Evolutionary conservation across 2,888 invertebrate species (phyloP).

Genomic region (Synergus gifuensis): DNA sequence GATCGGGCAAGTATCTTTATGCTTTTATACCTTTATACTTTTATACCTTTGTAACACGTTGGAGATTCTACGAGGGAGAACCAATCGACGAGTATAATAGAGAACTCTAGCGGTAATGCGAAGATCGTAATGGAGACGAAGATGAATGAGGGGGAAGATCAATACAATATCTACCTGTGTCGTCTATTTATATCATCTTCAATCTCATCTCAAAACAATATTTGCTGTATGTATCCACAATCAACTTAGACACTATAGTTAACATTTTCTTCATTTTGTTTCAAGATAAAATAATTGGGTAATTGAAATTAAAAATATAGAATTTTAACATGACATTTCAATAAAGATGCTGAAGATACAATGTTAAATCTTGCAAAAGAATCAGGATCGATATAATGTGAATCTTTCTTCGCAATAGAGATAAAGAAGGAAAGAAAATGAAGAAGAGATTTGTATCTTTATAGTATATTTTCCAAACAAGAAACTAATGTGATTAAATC

Average conservation of each 20-base stretch:
- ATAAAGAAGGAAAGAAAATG: not conserved
- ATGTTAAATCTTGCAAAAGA: too few relatives aligned
- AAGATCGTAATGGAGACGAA: slow-evolving; percentile 21
- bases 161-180: slow-evolving; percentile 25
- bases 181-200: slow-evolving; percentile 7
- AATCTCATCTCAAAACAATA: slow-evolving; percentile 25
- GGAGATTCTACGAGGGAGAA: slow-evolving; percentile 16
- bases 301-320: too few relatives aligned
- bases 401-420: not conserved
- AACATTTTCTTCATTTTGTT: not conserved
- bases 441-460: not conserved
- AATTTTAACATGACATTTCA: too few relatives aligned
- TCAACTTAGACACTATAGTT: not conserved
- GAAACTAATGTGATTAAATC: not conserved
- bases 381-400: too few relatives aligned
- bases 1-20: slow-evolving; percentile 44
- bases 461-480: not conserved
- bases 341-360: too few relatives aligned
- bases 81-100: slow-evolving; percentile 30
- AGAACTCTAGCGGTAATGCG: slow-evolving; percentile 9
- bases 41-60: slow-evolving; percentile 27
- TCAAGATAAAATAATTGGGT: too few relatives aligned
- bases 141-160: slow-evolving; percentile 27
- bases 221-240: slow-evolving; percentile 1
- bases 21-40: not conserved